Conservation (phyloP, 2,797 vertebrate species). For the Acanthurus leucopareius region DNA sequence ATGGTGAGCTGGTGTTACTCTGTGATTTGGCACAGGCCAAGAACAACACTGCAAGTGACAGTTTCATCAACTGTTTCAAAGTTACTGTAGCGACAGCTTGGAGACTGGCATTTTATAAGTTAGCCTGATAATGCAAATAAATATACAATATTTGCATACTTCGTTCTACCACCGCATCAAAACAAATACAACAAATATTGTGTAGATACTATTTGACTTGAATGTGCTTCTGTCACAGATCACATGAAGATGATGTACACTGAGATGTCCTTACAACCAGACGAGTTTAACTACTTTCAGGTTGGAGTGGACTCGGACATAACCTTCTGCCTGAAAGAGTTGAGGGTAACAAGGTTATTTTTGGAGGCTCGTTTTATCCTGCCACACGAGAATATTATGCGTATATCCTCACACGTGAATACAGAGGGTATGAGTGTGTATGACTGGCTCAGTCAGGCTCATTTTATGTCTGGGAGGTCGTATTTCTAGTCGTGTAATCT, state of each 20-base stretch:
- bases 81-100: constrained; percentile 5
- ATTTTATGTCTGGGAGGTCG: constrained; percentile 59
- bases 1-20: constrained; percentile 77
- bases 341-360: constrained; percentile 89
- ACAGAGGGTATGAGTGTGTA: constrained; percentile 28
- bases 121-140: background rate
- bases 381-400: constrained; percentile 59
- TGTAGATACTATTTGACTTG: constrained; percentile 16
- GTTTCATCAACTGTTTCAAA: background rate
- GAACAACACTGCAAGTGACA: background rate
- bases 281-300: constrained; percentile 95
- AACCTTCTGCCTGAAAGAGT: constrained; percentile 96
- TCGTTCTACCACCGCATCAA: background rate
- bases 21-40: background rate
- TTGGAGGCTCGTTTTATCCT: constrained; percentile 40
- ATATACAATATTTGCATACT: background rate
- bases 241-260: constrained; percentile 87
- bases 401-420: constrained; percentile 22
- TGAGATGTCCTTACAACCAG: constrained; percentile 89
- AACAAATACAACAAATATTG: background rate
- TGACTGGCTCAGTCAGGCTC: constrained; percentile 15
- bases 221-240: constrained; percentile 79
- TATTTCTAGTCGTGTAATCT: constrained; percentile 58
- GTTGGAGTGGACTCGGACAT: constrained; percentile 90
- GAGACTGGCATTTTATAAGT: background rate